Evolutionary conservation across 2,888 invertebrate genomes (phyloP), one percentile per base, ranked within the genome.

Genomic region (Podotricha telesiphe): DNA sequence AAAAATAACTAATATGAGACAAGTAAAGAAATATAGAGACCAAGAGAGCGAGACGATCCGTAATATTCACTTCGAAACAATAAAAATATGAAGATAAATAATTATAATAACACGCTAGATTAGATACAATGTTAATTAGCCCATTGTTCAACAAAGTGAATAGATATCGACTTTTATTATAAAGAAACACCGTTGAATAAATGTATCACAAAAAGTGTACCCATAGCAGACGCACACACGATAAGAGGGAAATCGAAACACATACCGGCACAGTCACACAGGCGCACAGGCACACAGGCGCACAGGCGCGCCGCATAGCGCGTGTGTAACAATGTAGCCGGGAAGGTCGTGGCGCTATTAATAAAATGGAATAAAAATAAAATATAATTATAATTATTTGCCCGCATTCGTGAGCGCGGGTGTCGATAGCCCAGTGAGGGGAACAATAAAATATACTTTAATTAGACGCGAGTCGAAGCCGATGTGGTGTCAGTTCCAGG

Each of bases 381-480:
- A 87, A 87, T 86, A 86, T 88, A 87, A 88, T 90, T 88, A 90
- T 86, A 90, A 90, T 89, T 86, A 90, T 91, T 91, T 88, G 87
- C 89, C 89, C 91, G 90, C 90, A 89, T 91, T 88, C 87, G 86
- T 89, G 87, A 84, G 84, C 83, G 82, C 83, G 86, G 58, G 70
- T 64, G 65, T 71, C 70, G 67, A 67, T 68, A 65, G 72, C 72
- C 50, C 85, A 86, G 86, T 83, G 86, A 82, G 87, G 88, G 88
- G 87, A 87, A 89, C 91, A 91, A 91, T 92, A 91, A 91, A 90
- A 90, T 91, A 90, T 90, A 91, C 86, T 90, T 89, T 91, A 92
- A 92, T 92, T 92, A 90, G 87, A 80, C 80, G 79, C 80, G 79
- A 78, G 79, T 76, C 74, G 77, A 76, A 73, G 76, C 76, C 77